A percentile compares a stretch with the other conserved stretches of the same genome.
These are phyloP conservation scores for Cyclura pinguis DNA, from an alignment of 2,797 vertebrate genomes.

Conservation along the genomic window DNA sequence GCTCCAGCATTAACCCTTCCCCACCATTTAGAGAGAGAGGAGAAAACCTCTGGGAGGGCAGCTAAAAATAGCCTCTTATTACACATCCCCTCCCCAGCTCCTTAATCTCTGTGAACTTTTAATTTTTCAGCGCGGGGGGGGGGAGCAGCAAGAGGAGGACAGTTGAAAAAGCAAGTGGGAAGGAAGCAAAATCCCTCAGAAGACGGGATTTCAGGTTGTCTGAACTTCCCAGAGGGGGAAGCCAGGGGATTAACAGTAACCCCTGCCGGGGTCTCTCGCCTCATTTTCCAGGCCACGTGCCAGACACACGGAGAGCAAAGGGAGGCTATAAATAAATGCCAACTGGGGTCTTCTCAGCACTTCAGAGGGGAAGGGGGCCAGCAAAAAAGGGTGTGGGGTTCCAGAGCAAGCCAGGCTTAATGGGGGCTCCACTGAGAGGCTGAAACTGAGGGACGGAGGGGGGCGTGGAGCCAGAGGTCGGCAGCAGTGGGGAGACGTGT, in stretches of 20 bases:
- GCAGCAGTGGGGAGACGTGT: too few species aligned
- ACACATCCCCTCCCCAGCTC: not conserved
- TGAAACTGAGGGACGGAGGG: not conserved
- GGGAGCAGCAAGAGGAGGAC: not conserved
- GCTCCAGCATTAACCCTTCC: not conserved
- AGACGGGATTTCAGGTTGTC: not conserved
- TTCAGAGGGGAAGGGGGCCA: too few species aligned
- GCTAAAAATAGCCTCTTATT: not conserved
- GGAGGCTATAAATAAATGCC: conserved; percentile 14
- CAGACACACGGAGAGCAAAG: not conserved
- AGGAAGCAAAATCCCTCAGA: not conserved
- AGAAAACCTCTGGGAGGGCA: not conserved
- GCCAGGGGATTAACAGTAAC: not conserved
- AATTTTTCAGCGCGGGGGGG: not conserved
- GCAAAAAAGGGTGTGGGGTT: not conserved
- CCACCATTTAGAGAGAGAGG: not conserved
- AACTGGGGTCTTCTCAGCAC: too few species aligned
- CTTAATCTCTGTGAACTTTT: not conserved
- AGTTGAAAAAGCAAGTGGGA: too few species aligned
- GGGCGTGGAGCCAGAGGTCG: not conserved
- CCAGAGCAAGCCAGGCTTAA: not conserved
- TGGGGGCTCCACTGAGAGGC: not conserved
- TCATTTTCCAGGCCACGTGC: conserved; percentile 33
- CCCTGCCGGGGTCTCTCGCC: not conserved
- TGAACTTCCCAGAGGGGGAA: not conserved